Evolutionary conservation across 2,888 invertebrate genomes (phyloP), one percentile per base, ranked within the genome.

Genomic region (Epinotia demarniana): DNA sequence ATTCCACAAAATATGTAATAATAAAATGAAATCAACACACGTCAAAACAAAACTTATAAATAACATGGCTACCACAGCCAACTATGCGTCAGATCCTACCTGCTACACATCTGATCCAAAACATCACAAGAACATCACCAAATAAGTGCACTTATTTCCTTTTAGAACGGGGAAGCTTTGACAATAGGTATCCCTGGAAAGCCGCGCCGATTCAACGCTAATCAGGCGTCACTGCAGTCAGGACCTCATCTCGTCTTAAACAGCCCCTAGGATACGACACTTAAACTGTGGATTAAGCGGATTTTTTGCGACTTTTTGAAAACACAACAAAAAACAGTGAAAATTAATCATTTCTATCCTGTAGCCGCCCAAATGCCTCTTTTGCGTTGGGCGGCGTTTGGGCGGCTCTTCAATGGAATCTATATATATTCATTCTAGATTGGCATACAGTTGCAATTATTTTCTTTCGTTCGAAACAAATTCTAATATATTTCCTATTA

Each of bases 231-330:
- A 82, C 83, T 79, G 81, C 83, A 85, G 69, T 88, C 89, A 85
- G 90, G 88, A 90, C 90, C 92, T 91, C 89, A 90, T 91, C 90
- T 90, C 89, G 87, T 84, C 87, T 86, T 89, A 88, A 89, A 83
- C 87, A 88, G 85, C 85, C 85, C 84, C 83, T 77, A 77, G 72
- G 71, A 11, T 9, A 12, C 12, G 81, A 81, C 61, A 80, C 85
- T 4, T 16, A 80, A 64, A 81, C 78, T 78, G 58, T 3, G 81
- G 63, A 87, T 81, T 78, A 81, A 0, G 33, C 58, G 49, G 55
- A 39, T 9, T 39, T 39, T 9, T 27, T 2, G 23, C 6, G 39
- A 39, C 39, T 39, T 39, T 39, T 33, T 33, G 33, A 0, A 33
- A 8, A 8, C 8, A 8, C 1, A 33, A 33, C 33, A 33, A 0